phyloP scores from a whole-genome alignment of 1,140 invertebrate species.

The Trialeurodes vaporariorum region DNA sequence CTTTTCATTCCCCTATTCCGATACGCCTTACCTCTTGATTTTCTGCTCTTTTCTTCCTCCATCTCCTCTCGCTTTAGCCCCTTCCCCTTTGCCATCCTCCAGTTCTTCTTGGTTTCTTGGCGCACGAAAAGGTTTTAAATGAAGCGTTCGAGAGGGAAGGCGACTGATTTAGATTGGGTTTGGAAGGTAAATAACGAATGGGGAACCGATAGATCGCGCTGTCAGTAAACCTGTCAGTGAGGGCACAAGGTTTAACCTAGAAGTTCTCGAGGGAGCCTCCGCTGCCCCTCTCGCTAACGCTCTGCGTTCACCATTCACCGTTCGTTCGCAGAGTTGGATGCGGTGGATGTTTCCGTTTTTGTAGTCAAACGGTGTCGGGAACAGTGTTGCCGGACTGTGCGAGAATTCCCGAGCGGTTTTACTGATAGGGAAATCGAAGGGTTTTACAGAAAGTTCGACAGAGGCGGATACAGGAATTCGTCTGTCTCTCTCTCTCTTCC shows the following conservation, averaged over 20 bases:
- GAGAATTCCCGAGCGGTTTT: too few species aligned
- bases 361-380: not conserved
- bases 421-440: too few species aligned
- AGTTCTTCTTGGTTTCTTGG: too few species aligned
- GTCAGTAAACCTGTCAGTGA: not conserved
- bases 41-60: not conserved
- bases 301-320: too few species aligned
- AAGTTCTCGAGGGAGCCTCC: not conserved
- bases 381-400: too few species aligned
- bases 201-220: not conserved
- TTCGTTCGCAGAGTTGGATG: too few species aligned
- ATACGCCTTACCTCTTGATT: not conserved
- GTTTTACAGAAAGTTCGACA: too few species aligned
- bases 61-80: not conserved
- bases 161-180: not conserved
- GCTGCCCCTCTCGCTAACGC: too few species aligned
- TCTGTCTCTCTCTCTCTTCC: too few species aligned
- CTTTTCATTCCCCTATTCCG: not conserved
- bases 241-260: not conserved
- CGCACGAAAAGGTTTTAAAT: not conserved
- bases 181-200: not conserved
- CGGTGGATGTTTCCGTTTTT: too few species aligned
- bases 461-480: too few species aligned
- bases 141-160: not conserved
- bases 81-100: not conserved